Evolutionary conservation across 2,888 invertebrate genomes (phyloP).

Genomic region (Acanthosoma haemorrhoidale): DNA sequence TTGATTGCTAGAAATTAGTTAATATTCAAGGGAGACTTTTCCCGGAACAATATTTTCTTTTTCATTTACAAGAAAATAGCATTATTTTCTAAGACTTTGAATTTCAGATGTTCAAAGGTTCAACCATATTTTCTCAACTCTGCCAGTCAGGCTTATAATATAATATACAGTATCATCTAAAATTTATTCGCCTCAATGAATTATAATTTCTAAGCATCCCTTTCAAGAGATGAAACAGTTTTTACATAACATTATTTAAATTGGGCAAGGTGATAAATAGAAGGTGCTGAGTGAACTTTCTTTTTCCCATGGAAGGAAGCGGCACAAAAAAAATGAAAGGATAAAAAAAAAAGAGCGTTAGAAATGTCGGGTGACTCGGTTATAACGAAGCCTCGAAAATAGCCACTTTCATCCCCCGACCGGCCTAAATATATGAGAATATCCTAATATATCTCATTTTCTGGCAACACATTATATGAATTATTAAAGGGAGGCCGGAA

Average conservation of each 20-base stretch:
- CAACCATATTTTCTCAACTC: not conserved
- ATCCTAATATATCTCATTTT: constrained; percentile 23
- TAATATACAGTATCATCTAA: not conserved
- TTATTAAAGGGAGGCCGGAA: constrained; percentile 22
- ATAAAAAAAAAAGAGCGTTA: not conserved
- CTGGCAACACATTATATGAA: constrained; percentile 27
- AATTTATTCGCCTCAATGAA: not conserved
- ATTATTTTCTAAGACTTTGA: not conserved
- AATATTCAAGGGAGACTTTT: no score
- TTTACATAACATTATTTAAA: constrained; percentile 14
- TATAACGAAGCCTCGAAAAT: constrained; percentile 2
- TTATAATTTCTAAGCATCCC: not conserved
- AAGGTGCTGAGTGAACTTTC: not conserved
- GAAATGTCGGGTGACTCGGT: constrained; percentile 4
- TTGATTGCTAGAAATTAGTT: no score
- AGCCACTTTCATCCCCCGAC: not conserved
- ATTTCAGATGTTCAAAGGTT: not conserved
- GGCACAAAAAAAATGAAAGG: not conserved
- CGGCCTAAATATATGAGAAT: constrained; percentile 17
- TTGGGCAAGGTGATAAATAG: constrained; percentile 13
- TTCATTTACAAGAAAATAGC: not conserved
- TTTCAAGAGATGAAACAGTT: not conserved
- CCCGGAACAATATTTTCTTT: no score
- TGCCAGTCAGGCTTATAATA: not conserved
- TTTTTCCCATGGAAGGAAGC: not conserved